A percentile compares a stretch with the other conserved stretches of the same genome.
phyloP scores from a whole-genome alignment of 2,113 vertebrate genomes.

The Enhydra lutris region DNA sequence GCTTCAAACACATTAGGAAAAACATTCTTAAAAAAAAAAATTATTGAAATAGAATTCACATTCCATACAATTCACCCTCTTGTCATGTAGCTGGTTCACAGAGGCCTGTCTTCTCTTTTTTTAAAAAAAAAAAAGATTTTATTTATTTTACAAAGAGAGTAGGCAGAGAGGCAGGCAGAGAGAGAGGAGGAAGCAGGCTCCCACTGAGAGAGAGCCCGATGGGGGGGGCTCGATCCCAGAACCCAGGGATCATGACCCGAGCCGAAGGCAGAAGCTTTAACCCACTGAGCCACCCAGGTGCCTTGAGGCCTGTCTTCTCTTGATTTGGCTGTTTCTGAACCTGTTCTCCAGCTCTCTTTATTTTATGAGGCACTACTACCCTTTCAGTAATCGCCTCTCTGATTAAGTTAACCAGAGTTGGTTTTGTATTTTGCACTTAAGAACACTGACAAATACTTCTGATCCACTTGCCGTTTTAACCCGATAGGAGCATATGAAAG shows the following conservation, averaged over 20 bases:
- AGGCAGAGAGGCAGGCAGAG: no score
- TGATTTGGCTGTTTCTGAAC: not conserved
- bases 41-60: not conserved
- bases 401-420: not conserved
- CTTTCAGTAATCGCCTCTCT: not conserved
- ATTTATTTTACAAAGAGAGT: no score
- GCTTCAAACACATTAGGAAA: not conserved
- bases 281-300: no score
- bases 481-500: not conserved
- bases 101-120: not conserved
- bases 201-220: no score
- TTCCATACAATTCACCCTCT: not conserved
- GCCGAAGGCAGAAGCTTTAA: no score
- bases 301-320: not conserved
- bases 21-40: not conserved
- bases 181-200: no score
- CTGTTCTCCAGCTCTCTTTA: not conserved
- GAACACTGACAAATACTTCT: not conserved
- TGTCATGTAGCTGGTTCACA: not conserved
- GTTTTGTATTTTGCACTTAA: constrained; percentile 32
- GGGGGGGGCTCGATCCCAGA: no score
- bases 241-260: no score
- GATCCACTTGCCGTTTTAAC: not conserved
- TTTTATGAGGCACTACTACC: not conserved
- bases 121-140: no score